Conservation (phyloP, 2,113 vertebrate species). For the Cololabis saira region DNA sequence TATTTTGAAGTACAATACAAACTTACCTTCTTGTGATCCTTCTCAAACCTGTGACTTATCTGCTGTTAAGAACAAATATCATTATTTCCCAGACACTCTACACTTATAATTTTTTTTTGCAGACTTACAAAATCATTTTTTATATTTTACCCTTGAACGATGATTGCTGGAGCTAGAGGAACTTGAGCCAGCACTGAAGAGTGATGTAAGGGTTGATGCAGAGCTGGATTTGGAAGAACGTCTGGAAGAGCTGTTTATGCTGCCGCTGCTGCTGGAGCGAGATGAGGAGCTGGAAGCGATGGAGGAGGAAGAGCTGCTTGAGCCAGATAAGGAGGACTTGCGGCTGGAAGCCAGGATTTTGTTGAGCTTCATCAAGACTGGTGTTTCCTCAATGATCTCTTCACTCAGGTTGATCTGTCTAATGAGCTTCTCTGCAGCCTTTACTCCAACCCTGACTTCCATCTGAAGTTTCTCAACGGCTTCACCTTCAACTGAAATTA, state of each 20-base stretch:
- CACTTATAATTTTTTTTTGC: neutral
- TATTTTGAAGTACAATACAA: neutral
- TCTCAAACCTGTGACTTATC: conserved; percentile 42
- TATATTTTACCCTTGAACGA: conserved; percentile 34
- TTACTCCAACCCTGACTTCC: conserved; percentile 81
- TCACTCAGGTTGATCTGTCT: conserved; percentile 63
- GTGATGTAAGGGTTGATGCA: conserved; percentile 58
- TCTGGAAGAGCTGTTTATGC: neutral
- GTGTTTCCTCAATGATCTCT: conserved; percentile 28
- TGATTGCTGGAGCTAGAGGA: conserved; percentile 57
- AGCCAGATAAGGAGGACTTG: conserved; percentile 48
- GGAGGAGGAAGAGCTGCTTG: neutral
- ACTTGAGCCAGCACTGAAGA: conserved; percentile 63
- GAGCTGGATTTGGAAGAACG: conserved; percentile 47
- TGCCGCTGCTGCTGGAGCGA: neutral
- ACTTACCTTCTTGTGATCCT: conserved; percentile 56
- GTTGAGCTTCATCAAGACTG: conserved; percentile 78
- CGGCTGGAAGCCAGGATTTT: conserved; percentile 72
- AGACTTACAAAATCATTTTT: neutral
- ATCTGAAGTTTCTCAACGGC: conserved; percentile 82
- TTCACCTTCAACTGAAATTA: conserved; percentile 68
- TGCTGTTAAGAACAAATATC: conserved; percentile 40
- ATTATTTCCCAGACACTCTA: conserved; percentile 1
- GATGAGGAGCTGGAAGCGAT: conserved; percentile 42
- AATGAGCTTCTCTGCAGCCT: conserved; percentile 80